Conservation (phyloP, 2,113 vertebrate species). For the Nerophis lumbriciformis region DNA sequence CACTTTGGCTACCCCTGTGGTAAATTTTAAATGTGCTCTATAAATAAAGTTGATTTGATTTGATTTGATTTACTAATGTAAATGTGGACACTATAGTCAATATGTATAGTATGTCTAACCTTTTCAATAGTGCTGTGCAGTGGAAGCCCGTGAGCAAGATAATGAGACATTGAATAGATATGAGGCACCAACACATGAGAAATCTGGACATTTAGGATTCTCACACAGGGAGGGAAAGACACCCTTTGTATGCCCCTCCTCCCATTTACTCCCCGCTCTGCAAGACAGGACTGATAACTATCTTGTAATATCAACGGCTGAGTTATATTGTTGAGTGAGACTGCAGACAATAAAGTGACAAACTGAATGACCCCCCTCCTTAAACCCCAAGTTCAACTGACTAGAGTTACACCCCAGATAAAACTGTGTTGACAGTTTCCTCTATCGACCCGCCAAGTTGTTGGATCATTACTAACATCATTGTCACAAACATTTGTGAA, state of each 20-base stretch:
- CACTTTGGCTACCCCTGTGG: too few species aligned
- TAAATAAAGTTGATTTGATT: too few species aligned
- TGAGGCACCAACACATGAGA: constrained; percentile 51
- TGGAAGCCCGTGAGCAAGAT: constrained; percentile 1
- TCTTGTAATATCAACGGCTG: constrained; percentile 69
- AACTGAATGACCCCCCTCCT: constrained; percentile 58
- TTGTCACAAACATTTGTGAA: constrained; percentile 64
- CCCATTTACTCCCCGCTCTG: constrained; percentile 35
- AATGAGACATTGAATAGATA: constrained; percentile 45
- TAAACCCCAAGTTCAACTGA: constrained; percentile 64
- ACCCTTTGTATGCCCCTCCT: constrained; percentile 54
- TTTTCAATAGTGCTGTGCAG: too few species aligned
- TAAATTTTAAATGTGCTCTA: too few species aligned
- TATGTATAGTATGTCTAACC: too few species aligned
- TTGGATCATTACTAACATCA: constrained; percentile 73
- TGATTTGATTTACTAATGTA: too few species aligned
- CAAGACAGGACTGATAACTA: constrained; percentile 60
- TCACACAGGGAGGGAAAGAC: constrained; percentile 57
- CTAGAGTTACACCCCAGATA: constrained; percentile 68
- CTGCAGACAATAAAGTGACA: constrained; percentile 67
- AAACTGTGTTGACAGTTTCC: constrained; percentile 77
- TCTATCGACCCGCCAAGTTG: constrained; percentile 74
- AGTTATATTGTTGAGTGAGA: constrained; percentile 66
- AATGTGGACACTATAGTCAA: too few species aligned
- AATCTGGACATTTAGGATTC: constrained; percentile 61